Conservation (phyloP, 2,888 invertebrate genomes). For the Sarcophaga subvicina region DNA sequence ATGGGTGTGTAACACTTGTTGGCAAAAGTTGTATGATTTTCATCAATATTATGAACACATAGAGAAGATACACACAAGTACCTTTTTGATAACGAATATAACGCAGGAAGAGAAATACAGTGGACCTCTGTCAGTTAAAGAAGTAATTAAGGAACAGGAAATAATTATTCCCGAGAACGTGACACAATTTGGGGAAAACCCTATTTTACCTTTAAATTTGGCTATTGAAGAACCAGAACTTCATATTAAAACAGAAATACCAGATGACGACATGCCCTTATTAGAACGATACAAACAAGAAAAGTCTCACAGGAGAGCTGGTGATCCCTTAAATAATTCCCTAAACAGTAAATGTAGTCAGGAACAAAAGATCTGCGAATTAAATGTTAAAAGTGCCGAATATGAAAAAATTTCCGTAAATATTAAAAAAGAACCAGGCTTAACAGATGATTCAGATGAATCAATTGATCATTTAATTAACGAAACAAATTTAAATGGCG, state of each 20-base stretch:
- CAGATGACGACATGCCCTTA: background rate
- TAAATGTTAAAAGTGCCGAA: too few relatives aligned
- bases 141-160: background rate
- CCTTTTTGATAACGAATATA: too few relatives aligned
- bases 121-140: background rate
- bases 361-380: too few relatives aligned
- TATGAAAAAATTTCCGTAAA: too few relatives aligned
- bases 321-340: too few relatives aligned
- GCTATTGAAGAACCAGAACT: background rate
- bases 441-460: constrained; percentile 13
- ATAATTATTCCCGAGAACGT: background rate
- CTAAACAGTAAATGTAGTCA: too few relatives aligned
- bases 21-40: constrained; percentile 74
- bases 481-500: constrained; percentile 36
- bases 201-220: too few relatives aligned
- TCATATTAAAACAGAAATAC: background rate
- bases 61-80: constrained; percentile 43
- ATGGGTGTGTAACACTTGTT: constrained; percentile 74
- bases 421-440: background rate
- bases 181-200: too few relatives aligned
- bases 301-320: background rate
- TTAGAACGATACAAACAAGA: background rate
- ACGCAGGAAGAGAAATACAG: too few relatives aligned
- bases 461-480: background rate
- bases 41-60: constrained; percentile 74